A percentile compares a stretch with the other conserved stretches of the same genome.
Evolutionary conservation across 2,113 vertebrate species (phyloP).

Genomic region (Pseudopipra pipra): DNA sequence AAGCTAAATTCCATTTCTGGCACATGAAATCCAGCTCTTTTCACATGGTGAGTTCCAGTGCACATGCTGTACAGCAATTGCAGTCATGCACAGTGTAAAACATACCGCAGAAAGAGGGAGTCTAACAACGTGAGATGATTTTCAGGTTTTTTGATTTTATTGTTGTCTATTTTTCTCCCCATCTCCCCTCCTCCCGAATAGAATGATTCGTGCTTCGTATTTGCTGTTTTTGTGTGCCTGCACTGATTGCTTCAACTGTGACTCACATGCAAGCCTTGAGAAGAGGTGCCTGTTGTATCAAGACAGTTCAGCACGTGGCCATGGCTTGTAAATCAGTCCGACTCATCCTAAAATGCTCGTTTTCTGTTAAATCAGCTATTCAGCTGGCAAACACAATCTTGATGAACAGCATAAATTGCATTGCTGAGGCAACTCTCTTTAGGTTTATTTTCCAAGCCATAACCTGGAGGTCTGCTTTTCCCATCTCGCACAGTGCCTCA

Average conservation of each 20-base stretch:
- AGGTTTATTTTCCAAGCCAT: not conserved
- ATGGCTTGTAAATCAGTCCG: constrained; percentile 22
- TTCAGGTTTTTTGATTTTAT: not conserved
- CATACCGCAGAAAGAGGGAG: not conserved
- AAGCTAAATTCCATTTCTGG: not conserved
- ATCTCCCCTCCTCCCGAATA: not conserved
- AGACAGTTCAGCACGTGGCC: not conserved
- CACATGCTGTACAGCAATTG: not conserved
- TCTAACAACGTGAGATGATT: not conserved
- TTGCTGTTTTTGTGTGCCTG: not conserved
- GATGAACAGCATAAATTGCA: not conserved
- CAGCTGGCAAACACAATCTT: not conserved
- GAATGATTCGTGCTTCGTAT: not conserved
- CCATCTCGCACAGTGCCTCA: not conserved
- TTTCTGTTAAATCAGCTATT: constrained; percentile 40
- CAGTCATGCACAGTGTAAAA: not conserved
- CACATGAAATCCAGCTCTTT: not conserved
- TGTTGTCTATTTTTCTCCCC: not conserved
- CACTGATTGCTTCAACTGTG: not conserved
- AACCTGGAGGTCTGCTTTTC: not conserved
- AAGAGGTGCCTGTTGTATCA: not conserved
- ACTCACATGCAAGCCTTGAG: not conserved
- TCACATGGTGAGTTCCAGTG: not conserved
- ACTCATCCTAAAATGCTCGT: constrained; percentile 19
- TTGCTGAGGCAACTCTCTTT: not conserved